Evolutionary conservation across 2,113 vertebrate genomes (phyloP), one percentile per base, ranked within the genome.

Genomic region (Edolisoma coerulescens): DNA sequence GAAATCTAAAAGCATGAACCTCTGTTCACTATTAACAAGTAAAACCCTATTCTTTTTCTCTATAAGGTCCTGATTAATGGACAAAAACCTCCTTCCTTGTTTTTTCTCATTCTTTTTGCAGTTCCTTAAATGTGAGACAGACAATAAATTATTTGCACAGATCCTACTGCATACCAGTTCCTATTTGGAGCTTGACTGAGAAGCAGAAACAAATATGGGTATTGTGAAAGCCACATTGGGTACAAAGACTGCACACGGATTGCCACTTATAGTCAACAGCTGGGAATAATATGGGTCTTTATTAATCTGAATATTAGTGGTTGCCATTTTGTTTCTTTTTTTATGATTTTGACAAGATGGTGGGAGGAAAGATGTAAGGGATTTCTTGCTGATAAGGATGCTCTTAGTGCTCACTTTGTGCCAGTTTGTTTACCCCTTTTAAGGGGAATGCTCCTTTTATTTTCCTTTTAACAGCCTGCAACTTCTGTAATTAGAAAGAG

Each of bases 171-270:
- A 95, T 97, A 89, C 94, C 89, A 96, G 63, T 82, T 83, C 71
- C 94, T 96, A 87, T 95, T 89, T 95, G 85, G 96, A 95, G 39
- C 89, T 97, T 96, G 87, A 96, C 90, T 93, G 94, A 94, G 88
- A 95, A 79, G 70, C 92, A 97, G 92, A 95, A 97, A 96, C 89
- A 97, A 95, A 97, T 91, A 95, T 32, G 96, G 87, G 75, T 65
- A 84, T 78, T 89, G 67, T 91, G 50, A 93, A 95, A 95, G 95
- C 73, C 84, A 84, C 84, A 80, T 6, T 74, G 82, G 87, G 65
- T 70, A 89, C 53, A 89, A 85, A 92, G 65, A 68, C 71, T 89
- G 67, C 67, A 92, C 90, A 96, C 1, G 73, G 92, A 94, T 93
- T 96, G 95, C 93, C 94, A 93, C 82, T 96, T 93, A 96, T 63